Percentiles rank a stretch among this genome's conserved stretches.
Evolutionary conservation across 2,888 invertebrate genomes (phyloP).

Genomic region (Himalopsyche japonica): DNA sequence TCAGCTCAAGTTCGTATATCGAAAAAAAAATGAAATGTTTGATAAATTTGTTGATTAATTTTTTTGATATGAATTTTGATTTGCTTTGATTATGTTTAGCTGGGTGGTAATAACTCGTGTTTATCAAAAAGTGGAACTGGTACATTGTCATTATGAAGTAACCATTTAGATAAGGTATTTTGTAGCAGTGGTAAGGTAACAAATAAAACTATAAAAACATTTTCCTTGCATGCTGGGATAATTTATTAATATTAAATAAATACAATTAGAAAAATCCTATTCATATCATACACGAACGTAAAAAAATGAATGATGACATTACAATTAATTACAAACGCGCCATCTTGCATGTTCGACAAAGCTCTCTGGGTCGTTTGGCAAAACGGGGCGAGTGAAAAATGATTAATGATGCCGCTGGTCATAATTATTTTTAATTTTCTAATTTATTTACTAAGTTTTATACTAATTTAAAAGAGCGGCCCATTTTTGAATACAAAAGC

Average conservation of each 20-base stretch:
- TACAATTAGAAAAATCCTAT: constrained; percentile 35
- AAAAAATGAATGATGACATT: no score
- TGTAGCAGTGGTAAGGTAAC: neutral
- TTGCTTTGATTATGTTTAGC: no score
- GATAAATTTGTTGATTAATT: no score
- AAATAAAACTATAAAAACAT: neutral
- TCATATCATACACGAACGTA: constrained; percentile 32
- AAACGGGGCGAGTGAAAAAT: neutral
- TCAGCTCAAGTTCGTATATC: no score
- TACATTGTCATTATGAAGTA: no score
- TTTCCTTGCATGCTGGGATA: constrained; percentile 41
- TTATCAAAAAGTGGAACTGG: no score
- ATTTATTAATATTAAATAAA: constrained; percentile 36
- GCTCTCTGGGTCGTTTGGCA: neutral
- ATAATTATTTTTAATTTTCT: neutral
- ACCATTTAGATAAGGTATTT: no score
- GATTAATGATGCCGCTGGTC: constrained; percentile 3
- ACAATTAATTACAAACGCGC: constrained; percentile 21
- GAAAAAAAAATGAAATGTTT: no score
- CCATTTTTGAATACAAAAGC: constrained; percentile 8
- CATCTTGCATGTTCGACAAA: neutral
- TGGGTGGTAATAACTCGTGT: no score
- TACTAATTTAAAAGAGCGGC: constrained; percentile 5
- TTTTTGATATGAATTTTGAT: no score
- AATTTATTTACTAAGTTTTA: constrained; percentile 25